phyloP scores from a whole-genome alignment of 2,113 vertebrate genomes.

The Heterotis niloticus region DNA sequence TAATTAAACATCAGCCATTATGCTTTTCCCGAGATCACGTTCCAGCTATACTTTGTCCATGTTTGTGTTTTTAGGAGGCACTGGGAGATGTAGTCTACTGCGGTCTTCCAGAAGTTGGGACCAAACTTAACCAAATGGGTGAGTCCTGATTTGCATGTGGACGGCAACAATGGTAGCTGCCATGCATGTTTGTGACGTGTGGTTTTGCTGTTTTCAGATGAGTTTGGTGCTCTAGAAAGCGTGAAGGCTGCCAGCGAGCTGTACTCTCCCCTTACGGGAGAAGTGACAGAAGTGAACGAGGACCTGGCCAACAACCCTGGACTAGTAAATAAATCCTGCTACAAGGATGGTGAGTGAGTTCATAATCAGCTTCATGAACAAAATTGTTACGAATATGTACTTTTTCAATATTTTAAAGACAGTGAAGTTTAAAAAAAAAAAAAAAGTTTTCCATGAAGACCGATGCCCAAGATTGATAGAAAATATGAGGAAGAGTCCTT shows the following conservation, averaged over 20 bases:
- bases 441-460: too few relatives aligned
- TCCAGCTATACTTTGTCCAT: constrained; percentile 2
- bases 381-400: too few relatives aligned
- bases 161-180: neutral
- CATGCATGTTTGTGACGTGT: neutral
- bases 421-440: too few relatives aligned
- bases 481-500: too few relatives aligned
- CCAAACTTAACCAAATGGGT: constrained; percentile 86
- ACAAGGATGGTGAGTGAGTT: constrained; percentile 80
- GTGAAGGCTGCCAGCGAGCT: constrained; percentile 98
- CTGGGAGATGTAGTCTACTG: constrained; percentile 96
- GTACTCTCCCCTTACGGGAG: constrained; percentile 88
- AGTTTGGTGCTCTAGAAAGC: constrained; percentile 95
- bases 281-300: constrained; percentile 85
- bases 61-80: constrained; percentile 69
- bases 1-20: too few relatives aligned
- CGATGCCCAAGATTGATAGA: too few relatives aligned
- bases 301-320: constrained; percentile 86
- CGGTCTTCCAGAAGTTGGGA: constrained; percentile 90
- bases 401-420: too few relatives aligned
- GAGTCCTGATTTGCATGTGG: constrained; percentile 29
- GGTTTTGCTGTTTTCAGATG: constrained; percentile 66
- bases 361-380: too few relatives aligned
- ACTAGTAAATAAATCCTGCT: constrained; percentile 95
- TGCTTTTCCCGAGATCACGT: neutral